phyloP scores from a whole-genome alignment of 35 echinoderm and acorn worm species.

The Apostichopus japonicus region DNA sequence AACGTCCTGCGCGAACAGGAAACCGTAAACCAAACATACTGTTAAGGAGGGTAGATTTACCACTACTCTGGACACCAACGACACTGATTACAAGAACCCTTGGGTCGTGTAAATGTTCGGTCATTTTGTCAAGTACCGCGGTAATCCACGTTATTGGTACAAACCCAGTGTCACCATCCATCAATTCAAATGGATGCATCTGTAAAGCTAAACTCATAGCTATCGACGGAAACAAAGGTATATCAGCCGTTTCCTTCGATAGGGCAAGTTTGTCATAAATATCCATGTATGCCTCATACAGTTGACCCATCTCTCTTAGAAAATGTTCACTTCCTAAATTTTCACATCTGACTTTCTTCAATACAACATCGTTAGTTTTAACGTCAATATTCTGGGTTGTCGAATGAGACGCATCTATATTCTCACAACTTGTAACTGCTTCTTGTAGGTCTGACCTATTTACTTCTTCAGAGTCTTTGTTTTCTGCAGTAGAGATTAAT shows the following conservation, averaged over 20 bases:
- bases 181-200: slow-evolving; percentile 40
- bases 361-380: background rate
- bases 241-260: background rate
- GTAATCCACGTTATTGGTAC: slow-evolving; percentile 50
- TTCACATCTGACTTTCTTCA: background rate
- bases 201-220: background rate
- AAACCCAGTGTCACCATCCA: slow-evolving; percentile 39
- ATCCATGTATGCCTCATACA: slow-evolving; percentile 9
- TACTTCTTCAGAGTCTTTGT: background rate
- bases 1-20: slow-evolving; percentile 48
- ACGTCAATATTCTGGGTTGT: background rate
- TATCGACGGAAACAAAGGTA: slow-evolving; percentile 7
- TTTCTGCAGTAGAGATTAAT: background rate
- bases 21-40: slow-evolving; percentile 51
- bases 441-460: background rate
- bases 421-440: too few species aligned
- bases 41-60: slow-evolving; percentile 54
- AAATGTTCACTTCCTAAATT: slow-evolving; percentile 43
- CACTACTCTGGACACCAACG: slow-evolving; percentile 53
- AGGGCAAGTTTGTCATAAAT: background rate
- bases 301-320: slow-evolving; percentile 34
- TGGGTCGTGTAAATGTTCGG: background rate
- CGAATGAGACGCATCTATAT: background rate
- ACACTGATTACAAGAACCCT: slow-evolving; percentile 43
- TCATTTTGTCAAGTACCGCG: slow-evolving; percentile 19